A percentile compares a stretch with the other conserved stretches of the same genome.
These are phyloP conservation scores for Hydropsyche tenuis DNA, from an alignment of 1,140 invertebrate species.

Conservation along the genomic window DNA sequence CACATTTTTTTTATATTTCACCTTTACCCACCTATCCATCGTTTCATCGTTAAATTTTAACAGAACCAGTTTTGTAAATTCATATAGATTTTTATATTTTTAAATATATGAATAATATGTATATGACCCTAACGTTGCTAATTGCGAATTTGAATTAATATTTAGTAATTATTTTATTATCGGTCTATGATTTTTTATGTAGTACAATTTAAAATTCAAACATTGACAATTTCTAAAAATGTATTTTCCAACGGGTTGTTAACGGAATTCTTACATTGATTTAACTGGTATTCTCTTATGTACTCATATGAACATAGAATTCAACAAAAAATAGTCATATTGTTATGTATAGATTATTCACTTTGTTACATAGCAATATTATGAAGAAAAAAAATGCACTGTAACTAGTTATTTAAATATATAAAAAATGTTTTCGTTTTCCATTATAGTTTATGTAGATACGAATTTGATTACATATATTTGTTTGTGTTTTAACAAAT, in stretches of 20 bases:
- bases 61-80: too few relatives aligned
- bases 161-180: not conserved
- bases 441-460: conserved; percentile 50
- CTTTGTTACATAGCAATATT: conserved; percentile 45
- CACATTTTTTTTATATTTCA: not conserved
- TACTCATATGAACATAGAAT: conserved; percentile 34
- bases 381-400: conserved; percentile 46
- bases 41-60: not conserved
- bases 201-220: too few relatives aligned
- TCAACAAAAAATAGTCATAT: conserved; percentile 41
- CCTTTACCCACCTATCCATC: conserved; percentile 5
- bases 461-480: conserved; percentile 49
- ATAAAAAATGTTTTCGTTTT: conserved; percentile 48
- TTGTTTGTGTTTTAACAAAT: conserved; percentile 55
- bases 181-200: not conserved
- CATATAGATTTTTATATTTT: not conserved
- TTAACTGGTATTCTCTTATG: conserved; percentile 30
- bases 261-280: conserved; percentile 27
- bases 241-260: conserved; percentile 26
- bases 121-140: not conserved
- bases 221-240: too few relatives aligned
- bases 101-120: not conserved
- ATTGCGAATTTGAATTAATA: not conserved
- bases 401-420: conserved; percentile 55
- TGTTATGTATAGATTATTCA: conserved; percentile 51